Evolutionary conservation across 2,113 vertebrate species (phyloP).

Genomic region (Mystacornis crossleyi): DNA sequence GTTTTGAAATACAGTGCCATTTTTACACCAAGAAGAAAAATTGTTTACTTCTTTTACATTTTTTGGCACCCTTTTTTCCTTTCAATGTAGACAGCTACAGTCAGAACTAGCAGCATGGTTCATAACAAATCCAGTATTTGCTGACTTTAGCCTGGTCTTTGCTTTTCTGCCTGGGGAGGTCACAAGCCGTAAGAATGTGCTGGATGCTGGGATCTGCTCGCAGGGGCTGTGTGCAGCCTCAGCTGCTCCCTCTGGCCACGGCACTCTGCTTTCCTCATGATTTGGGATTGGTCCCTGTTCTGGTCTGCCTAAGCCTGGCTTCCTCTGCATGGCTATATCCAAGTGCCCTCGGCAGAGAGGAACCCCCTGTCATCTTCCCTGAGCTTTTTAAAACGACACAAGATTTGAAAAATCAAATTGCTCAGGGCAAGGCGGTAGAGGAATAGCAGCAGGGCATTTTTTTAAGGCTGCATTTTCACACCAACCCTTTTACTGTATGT

Average conservation of each 20-base stretch:
- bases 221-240: not conserved
- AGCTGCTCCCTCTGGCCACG: rapidly evolving
- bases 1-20: conserved; percentile 8
- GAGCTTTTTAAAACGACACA: not conserved
- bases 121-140: not conserved
- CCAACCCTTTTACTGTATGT: not conserved
- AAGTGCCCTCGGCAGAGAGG: not conserved
- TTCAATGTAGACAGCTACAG: not conserved
- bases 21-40: conserved; percentile 57
- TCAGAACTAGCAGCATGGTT: not conserved
- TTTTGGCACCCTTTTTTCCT: conserved; percentile 27
- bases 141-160: conserved; percentile 6
- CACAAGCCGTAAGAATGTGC: not conserved
- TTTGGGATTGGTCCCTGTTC: rapidly evolving
- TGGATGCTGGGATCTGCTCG: rapidly evolving
- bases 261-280: not conserved
- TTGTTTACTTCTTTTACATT: conserved; percentile 43
- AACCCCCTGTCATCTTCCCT: not conserved
- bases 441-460: not conserved
- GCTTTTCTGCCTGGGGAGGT: not conserved
- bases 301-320: not conserved
- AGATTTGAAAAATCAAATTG: not conserved
- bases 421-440: not conserved
- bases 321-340: not conserved
- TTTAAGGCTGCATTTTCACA: not conserved